These are phyloP conservation scores for Chloroclysta siterata DNA, from an alignment of 2,888 invertebrate genomes.

Conservation along the genomic window DNA sequence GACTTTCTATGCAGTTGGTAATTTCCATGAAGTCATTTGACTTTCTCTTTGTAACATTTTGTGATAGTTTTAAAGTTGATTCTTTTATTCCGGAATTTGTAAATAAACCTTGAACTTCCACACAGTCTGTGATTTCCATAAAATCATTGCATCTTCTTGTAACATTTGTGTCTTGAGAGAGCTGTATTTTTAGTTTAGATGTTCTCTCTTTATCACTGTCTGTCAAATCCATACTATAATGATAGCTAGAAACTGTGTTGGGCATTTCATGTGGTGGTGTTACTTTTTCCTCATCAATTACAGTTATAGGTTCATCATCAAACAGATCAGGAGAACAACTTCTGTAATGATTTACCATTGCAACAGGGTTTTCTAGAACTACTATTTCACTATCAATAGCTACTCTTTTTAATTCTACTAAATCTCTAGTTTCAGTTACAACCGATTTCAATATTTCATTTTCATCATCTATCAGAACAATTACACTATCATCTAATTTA, in stretches of 20 bases:
- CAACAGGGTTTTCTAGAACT: constrained; percentile 25
- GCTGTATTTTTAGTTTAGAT: constrained; percentile 28
- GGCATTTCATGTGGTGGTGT: constrained; percentile 33
- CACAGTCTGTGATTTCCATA: constrained; percentile 73
- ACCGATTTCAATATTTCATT: constrained; percentile 7
- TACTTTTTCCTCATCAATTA: constrained; percentile 39
- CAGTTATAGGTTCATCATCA: constrained; percentile 69
- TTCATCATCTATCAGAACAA: constrained; percentile 26
- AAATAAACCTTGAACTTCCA: constrained; percentile 32
- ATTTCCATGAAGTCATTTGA: constrained; percentile 32
- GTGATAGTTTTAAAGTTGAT: constrained; percentile 41
- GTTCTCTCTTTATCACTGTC: constrained; percentile 48
- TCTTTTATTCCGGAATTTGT: constrained; percentile 9
- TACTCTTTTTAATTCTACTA: constrained; percentile 3
- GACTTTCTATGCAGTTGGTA: constrained; percentile 23
- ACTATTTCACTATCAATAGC: constrained; percentile 11
- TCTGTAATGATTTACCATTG: constrained; percentile 46
- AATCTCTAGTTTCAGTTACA: background rate
- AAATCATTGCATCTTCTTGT: constrained; percentile 63
- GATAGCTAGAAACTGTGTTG: constrained; percentile 3
- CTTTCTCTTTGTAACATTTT: constrained; percentile 27
- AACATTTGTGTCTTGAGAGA: constrained; percentile 47
- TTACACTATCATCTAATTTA: constrained; percentile 17
- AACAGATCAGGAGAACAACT: constrained; percentile 78
- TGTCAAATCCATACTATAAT: constrained; percentile 59